Evolutionary conservation across 2,888 invertebrate species (phyloP).

Genomic region (Hypena proboscidalis): DNA sequence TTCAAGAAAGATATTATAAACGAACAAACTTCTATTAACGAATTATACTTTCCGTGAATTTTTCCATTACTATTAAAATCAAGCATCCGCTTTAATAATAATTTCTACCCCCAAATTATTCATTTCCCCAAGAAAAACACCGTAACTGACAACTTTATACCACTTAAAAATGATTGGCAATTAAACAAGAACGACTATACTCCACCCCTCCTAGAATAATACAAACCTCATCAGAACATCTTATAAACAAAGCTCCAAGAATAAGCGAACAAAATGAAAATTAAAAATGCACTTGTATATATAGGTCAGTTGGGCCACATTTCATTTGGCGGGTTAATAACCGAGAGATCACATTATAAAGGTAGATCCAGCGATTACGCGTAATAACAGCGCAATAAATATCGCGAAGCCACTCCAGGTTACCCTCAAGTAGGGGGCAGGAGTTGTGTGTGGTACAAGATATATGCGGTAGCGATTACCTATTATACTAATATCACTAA

Average conservation of each 20-base stretch:
- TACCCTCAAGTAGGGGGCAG: slow-evolving; percentile 49
- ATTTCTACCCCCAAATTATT: neutral
- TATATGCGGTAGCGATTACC: slow-evolving; percentile 18
- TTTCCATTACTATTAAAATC: too few relatives aligned
- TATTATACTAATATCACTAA: neutral
- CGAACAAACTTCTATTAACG: too few relatives aligned
- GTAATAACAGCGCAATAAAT: slow-evolving; percentile 80
- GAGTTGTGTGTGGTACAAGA: slow-evolving; percentile 30
- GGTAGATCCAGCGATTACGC: slow-evolving; percentile 76
- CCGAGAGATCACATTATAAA: slow-evolving; percentile 72
- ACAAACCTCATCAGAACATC: slow-evolving; percentile 7
- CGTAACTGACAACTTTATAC: neutral
- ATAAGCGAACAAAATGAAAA: slow-evolving; percentile 22
- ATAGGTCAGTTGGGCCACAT: slow-evolving; percentile 51
- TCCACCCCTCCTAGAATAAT: slow-evolving; percentile 1
- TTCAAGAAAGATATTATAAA: too few relatives aligned
- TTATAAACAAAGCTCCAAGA: slow-evolving; percentile 9
- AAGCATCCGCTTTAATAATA: too few relatives aligned
- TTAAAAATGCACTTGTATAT: slow-evolving; percentile 32
- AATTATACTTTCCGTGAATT: too few relatives aligned
- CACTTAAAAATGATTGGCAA: slow-evolving; percentile 7
- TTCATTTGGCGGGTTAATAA: slow-evolving; percentile 61
- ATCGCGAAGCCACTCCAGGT: slow-evolving; percentile 72
- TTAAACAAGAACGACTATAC: slow-evolving; percentile 2
- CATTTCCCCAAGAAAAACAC: neutral